phyloP scores from a whole-genome alignment of 2,797 vertebrate species.

The Thunnus albacares region DNA sequence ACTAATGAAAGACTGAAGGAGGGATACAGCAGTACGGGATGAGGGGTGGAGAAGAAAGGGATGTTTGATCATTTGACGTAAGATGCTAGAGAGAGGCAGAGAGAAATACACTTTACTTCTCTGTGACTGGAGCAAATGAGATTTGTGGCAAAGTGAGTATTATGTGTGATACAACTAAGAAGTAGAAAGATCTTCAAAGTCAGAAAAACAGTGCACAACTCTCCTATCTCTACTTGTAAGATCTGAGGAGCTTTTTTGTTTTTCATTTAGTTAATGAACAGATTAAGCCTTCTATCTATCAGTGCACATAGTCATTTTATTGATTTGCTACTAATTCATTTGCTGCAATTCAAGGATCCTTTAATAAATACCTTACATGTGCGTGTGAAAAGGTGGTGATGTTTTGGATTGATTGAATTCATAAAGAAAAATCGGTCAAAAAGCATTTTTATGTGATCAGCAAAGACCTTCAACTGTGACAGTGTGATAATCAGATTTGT shows the following conservation, averaged over 20 bases:
- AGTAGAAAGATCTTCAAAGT: conserved; percentile 2
- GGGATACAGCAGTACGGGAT: background rate
- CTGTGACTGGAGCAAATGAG: conserved; percentile 15
- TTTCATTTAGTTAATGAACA: background rate
- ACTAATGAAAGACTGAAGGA: conserved; percentile 11
- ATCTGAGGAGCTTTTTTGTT: background rate
- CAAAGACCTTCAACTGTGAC: background rate
- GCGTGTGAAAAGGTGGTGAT: background rate
- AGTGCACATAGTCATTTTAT: background rate
- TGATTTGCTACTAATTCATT: background rate
- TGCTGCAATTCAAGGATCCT: background rate
- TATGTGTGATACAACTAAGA: background rate
- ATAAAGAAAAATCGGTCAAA: background rate
- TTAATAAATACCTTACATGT: background rate
- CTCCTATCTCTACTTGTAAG: background rate
- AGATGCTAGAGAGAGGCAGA: conserved; percentile 20
- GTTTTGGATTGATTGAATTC: background rate
- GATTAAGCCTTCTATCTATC: background rate
- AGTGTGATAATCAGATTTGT: background rate
- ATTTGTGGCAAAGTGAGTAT: conserved; percentile 9
- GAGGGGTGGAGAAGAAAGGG: conserved; percentile 2
- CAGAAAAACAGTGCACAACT: background rate
- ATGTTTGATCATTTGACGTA: conserved; percentile 37
- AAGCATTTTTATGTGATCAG: background rate
- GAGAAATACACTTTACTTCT: background rate